phyloP scores from a whole-genome alignment of 2,113 vertebrate genomes.

The Brienomyrus longianalis region DNA sequence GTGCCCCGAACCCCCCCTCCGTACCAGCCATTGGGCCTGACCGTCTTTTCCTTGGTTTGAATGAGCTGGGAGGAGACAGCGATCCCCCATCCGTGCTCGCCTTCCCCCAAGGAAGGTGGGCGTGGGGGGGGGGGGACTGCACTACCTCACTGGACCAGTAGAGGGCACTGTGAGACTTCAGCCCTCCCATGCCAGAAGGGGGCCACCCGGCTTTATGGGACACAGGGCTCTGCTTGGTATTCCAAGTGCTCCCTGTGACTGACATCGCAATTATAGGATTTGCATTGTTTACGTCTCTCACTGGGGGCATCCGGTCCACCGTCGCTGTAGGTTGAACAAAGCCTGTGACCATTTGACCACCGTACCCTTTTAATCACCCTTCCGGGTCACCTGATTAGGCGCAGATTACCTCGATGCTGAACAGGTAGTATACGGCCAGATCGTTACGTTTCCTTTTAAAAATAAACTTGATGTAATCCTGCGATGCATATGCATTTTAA shows the following conservation, averaged over 20 bases:
- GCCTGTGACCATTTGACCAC: constrained; percentile 45
- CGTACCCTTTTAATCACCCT: constrained; percentile 13
- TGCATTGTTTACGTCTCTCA: constrained; percentile 62
- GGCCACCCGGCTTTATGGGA: neutral
- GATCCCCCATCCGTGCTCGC: neutral
- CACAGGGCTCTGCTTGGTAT: constrained; percentile 50
- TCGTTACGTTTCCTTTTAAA: neutral
- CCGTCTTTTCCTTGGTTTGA: neutral
- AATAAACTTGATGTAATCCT: neutral
- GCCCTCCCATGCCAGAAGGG: constrained; percentile 22
- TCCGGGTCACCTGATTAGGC: constrained; percentile 26
- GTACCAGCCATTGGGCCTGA: neutral
- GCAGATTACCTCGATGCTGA: neutral
- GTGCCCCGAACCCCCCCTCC: neutral
- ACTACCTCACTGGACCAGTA: constrained; percentile 36
- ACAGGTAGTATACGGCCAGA: neutral
- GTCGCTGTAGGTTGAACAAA: constrained; percentile 41
- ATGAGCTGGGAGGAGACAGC: neutral
- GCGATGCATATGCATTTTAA: constrained; percentile 5
- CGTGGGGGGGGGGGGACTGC: neutral
- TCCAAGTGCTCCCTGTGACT: constrained; percentile 56
- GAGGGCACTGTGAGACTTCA: constrained; percentile 51
- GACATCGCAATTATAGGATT: constrained; percentile 66
- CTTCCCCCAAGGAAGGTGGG: neutral
- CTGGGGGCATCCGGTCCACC: constrained; percentile 43